Conservation (phyloP, 2,113 vertebrate species). For the Pardalotus punctatus region DNA sequence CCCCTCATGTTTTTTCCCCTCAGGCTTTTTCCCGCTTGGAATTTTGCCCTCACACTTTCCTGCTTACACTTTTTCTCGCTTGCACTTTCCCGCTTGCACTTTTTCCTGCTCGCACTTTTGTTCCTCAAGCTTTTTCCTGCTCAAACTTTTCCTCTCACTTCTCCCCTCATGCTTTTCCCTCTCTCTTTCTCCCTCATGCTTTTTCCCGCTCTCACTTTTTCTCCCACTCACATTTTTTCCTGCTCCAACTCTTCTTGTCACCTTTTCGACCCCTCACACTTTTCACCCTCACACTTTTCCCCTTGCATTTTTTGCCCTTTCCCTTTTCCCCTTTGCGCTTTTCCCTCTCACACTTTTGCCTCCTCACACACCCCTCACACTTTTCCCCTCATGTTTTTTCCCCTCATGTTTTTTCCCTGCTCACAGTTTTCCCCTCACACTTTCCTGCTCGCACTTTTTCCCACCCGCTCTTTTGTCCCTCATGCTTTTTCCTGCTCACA, state of each 20-base stretch:
- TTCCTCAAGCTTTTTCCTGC: neutral
- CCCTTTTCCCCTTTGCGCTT: neutral
- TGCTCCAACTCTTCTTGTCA: too few species aligned
- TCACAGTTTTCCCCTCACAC: neutral
- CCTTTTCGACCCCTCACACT: too few species aligned
- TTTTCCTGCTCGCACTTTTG: neutral
- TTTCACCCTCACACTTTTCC: too few species aligned
- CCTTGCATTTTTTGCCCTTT: too few species aligned
- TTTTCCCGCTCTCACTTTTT: too few species aligned
- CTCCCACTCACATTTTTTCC: too few species aligned
- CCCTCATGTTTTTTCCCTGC: too few species aligned
- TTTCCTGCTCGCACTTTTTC: neutral
- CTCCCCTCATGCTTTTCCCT: neutral
- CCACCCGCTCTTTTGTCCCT: neutral
- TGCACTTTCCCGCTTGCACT: neutral
- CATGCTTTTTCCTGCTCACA: too few species aligned
- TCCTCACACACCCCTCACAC: too few species aligned
- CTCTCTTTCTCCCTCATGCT: too few species aligned
- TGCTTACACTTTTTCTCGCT: too few species aligned
- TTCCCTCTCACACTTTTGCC: neutral
- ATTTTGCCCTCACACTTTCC: neutral
- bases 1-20: neutral
- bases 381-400: neutral
- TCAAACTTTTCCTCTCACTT: too few species aligned
- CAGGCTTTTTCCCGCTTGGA: neutral